Percentiles rank a stretch among this genome's conserved stretches.
Evolutionary conservation across 2,888 invertebrate species (phyloP).

Genomic region (Leptura quadrifasciata): DNA sequence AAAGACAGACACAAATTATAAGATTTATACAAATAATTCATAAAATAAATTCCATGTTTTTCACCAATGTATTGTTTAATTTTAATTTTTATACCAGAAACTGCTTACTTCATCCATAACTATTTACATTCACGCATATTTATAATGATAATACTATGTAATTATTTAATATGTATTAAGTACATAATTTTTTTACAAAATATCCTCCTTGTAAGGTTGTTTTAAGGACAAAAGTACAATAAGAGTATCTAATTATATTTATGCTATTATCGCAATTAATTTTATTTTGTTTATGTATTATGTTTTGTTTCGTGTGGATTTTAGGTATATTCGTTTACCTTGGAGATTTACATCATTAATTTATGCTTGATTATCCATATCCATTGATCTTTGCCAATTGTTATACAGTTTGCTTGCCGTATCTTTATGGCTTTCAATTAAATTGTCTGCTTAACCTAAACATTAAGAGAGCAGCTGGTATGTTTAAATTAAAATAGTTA

Average conservation of each 20-base stretch:
- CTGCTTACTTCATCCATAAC: not conserved
- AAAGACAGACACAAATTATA: too few relatives aligned
- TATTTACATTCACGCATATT: not conserved
- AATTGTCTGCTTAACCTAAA: not conserved
- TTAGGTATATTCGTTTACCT: not conserved
- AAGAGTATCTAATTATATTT: conserved; percentile 5
- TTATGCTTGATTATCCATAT: not conserved
- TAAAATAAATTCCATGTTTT: not conserved
- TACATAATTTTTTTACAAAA: conserved; percentile 2
- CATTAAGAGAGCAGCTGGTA: not conserved
- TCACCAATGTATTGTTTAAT: not conserved
- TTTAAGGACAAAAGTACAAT: conserved; percentile 37
- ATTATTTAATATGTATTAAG: not conserved
- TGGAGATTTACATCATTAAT: not conserved
- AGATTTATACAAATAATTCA: not conserved
- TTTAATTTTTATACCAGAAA: not conserved
- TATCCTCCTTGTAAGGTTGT: conserved; percentile 30
- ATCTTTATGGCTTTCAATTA: not conserved
- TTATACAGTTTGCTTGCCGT: not conserved
- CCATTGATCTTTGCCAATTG: not conserved
- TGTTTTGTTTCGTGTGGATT: not conserved
- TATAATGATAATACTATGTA: not conserved
- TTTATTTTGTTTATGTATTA: conserved; percentile 1
- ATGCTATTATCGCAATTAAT: not conserved
- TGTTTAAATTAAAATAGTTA: not conserved